Base-by-base conservation (phyloP, 30 jellyfish, hydroid and myxozoan genomes). In the Clytia hemisphaerica region DNA sequence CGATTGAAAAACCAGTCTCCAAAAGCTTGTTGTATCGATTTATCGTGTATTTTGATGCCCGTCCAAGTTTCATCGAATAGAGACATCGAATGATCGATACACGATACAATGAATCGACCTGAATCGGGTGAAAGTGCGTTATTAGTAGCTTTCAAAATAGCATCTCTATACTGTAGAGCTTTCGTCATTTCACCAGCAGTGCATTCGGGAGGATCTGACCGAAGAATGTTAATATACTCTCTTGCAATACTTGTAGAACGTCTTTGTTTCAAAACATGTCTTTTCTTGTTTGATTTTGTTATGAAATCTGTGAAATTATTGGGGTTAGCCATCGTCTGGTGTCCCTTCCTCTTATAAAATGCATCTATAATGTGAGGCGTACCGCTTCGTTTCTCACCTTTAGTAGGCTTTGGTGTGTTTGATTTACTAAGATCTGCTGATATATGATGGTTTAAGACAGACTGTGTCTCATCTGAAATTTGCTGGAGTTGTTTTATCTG, bases 161-260 rank as follows among this genome's bases (percentile, higher is more conserved):
- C 94, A 26, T 66, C 93, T 37, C 99, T 72, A 57, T 91, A 91
- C 50, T 82, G 79, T 95, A 91, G 82, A 2, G 93, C 95, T 24
- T 91, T 71, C 26, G 83, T 51, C 86, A 91, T 83, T 29, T 91
- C 94, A 14, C 44, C 72, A 27, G 82, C 99, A 2, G 99, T 91
- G 67, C 99, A 91, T 60, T 91, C 99, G 14, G 99, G 99, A 5
- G 99, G 99, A 53, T 91, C 99, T 33, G 99, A 91, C 26, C 99
- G 92, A 66, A 91, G 80, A 14, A 91, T 91, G 70, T 76, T 79
- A 24, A 91, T 91, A 32, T 91, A 91, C 44, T 91, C 99, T 60
- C 58, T 91, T 42, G 95, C 95, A 21, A 91, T 91, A 61, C 92
- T 91, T 42, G 94, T 80, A 9, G 97, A 82, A 10, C 99, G 86